Percentiles rank a stretch among this genome's conserved stretches.
These are phyloP conservation scores for Psilopogon haemacephalus DNA, from an alignment of 2,113 vertebrate genomes.

Conservation along the genomic window DNA sequence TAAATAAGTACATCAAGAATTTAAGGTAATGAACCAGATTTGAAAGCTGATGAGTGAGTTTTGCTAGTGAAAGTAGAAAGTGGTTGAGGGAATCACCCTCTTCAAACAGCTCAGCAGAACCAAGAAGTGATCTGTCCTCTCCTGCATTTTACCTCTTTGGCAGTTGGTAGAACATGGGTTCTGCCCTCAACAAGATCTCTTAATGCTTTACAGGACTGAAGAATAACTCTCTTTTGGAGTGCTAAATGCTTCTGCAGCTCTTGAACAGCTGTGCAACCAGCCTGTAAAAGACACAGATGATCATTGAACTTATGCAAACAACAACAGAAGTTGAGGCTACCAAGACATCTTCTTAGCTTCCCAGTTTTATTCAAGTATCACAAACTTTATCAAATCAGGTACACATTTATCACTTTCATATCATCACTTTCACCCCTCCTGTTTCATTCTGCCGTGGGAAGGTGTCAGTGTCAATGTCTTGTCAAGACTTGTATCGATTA, in stretches of 20 bases:
- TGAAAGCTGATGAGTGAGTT: background rate
- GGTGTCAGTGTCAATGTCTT: background rate
- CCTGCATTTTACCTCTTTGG: slow-evolving; percentile 80
- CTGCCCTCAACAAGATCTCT: slow-evolving; percentile 74
- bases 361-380: background rate
- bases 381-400: background rate
- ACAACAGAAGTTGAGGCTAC: background rate
- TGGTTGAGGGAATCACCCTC: background rate
- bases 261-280: slow-evolving; percentile 75
- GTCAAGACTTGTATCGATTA: background rate
- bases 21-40: background rate
- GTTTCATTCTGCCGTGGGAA: background rate
- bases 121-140: background rate
- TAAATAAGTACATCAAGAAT: background rate
- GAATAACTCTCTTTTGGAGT: slow-evolving; percentile 82
- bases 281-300: slow-evolving; percentile 64
- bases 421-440: background rate
- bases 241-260: slow-evolving; percentile 79
- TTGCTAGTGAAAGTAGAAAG: background rate
- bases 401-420: background rate
- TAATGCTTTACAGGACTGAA: slow-evolving; percentile 80
- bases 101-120: background rate
- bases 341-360: background rate
- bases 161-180: slow-evolving; percentile 55
- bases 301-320: background rate